phyloP scores from a whole-genome alignment of 2,113 vertebrate genomes.

The Gadus macrocephalus region DNA sequence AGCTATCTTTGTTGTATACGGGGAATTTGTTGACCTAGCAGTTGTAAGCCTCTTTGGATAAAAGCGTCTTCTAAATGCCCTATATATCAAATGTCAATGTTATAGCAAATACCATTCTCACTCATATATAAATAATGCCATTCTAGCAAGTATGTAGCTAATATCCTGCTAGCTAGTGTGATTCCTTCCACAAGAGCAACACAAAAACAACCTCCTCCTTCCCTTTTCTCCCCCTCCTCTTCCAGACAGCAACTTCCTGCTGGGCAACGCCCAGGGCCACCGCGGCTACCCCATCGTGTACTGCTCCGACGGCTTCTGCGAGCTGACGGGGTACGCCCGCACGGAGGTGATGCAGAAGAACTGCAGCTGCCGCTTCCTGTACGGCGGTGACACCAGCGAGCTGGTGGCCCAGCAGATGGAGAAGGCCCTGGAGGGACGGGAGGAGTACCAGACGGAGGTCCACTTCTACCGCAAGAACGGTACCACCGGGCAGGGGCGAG shows the following conservation, averaged over 20 bases:
- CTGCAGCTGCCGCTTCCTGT: constrained; percentile 90
- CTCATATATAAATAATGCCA: neutral
- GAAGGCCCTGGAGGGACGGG: constrained; percentile 84
- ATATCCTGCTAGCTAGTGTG: too few relatives aligned
- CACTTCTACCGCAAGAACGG: constrained; percentile 94
- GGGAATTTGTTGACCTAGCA: too few relatives aligned
- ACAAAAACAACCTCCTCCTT: too few relatives aligned
- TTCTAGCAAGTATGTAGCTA: too few relatives aligned
- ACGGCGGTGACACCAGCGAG: constrained; percentile 85
- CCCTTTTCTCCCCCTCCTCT: neutral
- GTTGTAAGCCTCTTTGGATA: too few relatives aligned
- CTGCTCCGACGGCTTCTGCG: constrained; percentile 96
- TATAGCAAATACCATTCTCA: neutral
- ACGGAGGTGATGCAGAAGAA: constrained; percentile 98
- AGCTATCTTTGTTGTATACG: too few relatives aligned
- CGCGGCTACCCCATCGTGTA: constrained; percentile 93
- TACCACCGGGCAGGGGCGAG: constrained; percentile 52
- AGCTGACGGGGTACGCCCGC: constrained; percentile 88
- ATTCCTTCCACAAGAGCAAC: too few relatives aligned
- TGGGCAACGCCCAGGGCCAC: constrained; percentile 91
- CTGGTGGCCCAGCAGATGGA: constrained; percentile 81
- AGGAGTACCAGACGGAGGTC: constrained; percentile 89
- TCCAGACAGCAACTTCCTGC: constrained; percentile 95
- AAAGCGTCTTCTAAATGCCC: too few relatives aligned
- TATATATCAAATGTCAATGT: too few relatives aligned